Evolutionary conservation across 2,113 vertebrate species (phyloP), one percentile per base, ranked within the genome.

Genomic region (Campylomormyrus tamandua): DNA sequence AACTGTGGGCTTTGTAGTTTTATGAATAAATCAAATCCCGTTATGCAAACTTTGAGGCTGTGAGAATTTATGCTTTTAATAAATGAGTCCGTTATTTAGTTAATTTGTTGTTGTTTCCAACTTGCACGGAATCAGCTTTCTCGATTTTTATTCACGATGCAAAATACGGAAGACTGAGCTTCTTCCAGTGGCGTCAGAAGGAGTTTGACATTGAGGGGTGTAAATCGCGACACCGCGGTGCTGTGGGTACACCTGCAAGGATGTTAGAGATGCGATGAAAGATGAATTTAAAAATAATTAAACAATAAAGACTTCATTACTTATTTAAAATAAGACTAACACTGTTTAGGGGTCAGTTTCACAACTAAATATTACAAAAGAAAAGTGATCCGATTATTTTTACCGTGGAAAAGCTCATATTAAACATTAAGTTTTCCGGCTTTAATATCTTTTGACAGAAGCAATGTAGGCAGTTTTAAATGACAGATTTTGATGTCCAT

Each of bases 1-100:
- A 6, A 21, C 84, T 87, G 45, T 90, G 88, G 88, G 90, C 83
- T 17, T n/a, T 86, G 88, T 24, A 89, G 87, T 90, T 88, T 27
- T 58, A 31, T n/a, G 52, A 56, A 13, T 80, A 27, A 53, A n/a
- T 62, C 24, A 56, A 88, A 88, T 21, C 27, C 53, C 21, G 42
- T 84, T 45, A 84, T 21, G 45, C 74, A 42, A 42, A 80, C 74
- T 6, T 35, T 42, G 35, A 42, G 17, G 35, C 5, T 77, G 62
- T 31, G 70, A 39, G 5, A 42, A 80, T 70, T 31, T 70, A 13
- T 80, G 5, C 19, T 17, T 80, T 80, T 42, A 39, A 77, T 77
- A 74, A 35, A 35, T 31, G 31, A 74, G 31, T 17, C 31, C 39
- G 3, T 17, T 39, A 42, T 42, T 6, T 80, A 39, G 62, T 70